These are phyloP conservation scores for Diaprepes abbreviatus DNA, from an alignment of 2,888 invertebrate species.

Conservation along the genomic window DNA sequence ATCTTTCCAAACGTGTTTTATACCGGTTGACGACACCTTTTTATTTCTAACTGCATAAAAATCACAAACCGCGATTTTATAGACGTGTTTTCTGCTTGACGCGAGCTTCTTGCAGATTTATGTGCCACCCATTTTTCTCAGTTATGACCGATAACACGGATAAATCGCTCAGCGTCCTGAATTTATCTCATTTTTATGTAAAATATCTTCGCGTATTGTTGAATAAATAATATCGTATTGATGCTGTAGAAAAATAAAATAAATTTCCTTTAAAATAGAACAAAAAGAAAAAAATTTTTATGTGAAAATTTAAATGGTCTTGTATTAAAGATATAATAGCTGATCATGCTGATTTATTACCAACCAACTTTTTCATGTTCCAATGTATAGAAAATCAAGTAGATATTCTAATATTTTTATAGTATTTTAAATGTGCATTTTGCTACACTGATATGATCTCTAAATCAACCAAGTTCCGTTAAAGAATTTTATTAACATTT, in stretches of 20 bases:
- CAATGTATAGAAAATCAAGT: too few species aligned
- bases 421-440: too few species aligned
- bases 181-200: conserved; percentile 25
- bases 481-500: too few species aligned
- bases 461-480: too few species aligned
- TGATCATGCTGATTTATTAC: too few species aligned
- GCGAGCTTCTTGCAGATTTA: conserved; percentile 27
- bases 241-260: background rate
- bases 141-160: conserved; percentile 20
- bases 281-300: too few species aligned
- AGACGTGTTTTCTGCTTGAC: background rate
- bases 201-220: background rate
- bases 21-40: background rate
- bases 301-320: background rate
- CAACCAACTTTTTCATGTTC: too few species aligned
- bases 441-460: too few species aligned
- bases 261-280: background rate
- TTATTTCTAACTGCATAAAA: conserved; percentile 8
- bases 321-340: background rate
- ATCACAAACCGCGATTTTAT: background rate
- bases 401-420: too few species aligned
- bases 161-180: conserved; percentile 12
- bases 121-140: conserved; percentile 11
- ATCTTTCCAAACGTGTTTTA: too few species aligned
- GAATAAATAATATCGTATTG: background rate